Conservation (phyloP, 2,113 vertebrate genomes). For the Amblyornis subalaris region DNA sequence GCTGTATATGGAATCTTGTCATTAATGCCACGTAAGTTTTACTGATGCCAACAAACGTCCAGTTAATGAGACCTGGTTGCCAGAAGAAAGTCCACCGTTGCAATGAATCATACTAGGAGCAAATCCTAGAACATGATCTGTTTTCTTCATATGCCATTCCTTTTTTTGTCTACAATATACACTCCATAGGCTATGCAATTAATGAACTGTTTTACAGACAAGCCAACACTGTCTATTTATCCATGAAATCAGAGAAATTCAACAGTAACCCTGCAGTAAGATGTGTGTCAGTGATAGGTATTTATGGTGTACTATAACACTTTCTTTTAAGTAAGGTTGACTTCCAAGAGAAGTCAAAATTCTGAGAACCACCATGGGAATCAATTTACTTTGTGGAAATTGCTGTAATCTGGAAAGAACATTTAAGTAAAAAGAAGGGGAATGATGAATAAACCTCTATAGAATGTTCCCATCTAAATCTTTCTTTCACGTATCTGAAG, state of each 20-base stretch:
- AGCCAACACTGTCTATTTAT: background rate
- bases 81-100: background rate
- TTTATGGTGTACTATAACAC: background rate
- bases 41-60: background rate
- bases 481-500: background rate
- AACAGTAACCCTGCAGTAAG: background rate
- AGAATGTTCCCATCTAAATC: background rate
- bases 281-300: background rate
- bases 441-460: background rate
- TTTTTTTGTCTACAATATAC: background rate
- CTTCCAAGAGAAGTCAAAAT: background rate
- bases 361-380: background rate
- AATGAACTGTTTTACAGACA: background rate
- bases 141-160: background rate
- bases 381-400: background rate
- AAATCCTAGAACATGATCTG: background rate
- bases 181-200: background rate
- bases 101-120: background rate
- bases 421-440: background rate
- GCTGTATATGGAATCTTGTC: constrained; percentile 96
- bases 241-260: background rate
- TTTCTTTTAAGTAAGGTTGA: background rate
- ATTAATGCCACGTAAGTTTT: constrained; percentile 84
- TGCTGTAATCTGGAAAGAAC: background rate
- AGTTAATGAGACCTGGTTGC: background rate